phyloP scores from a whole-genome alignment of 2,113 vertebrate species.

The Anarhynchus alexandrinus region DNA sequence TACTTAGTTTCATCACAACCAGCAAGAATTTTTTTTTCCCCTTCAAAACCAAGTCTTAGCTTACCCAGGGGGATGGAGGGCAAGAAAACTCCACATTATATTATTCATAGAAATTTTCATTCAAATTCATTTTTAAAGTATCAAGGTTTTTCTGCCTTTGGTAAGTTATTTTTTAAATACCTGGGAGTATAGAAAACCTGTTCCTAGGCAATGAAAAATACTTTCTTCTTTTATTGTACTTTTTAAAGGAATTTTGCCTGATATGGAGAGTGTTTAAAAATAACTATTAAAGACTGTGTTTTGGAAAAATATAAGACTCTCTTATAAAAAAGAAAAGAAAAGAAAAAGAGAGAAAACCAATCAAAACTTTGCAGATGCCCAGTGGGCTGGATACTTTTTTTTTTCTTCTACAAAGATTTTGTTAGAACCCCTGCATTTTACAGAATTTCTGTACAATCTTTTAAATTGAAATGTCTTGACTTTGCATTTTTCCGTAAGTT shows the following conservation, averaged over 20 bases:
- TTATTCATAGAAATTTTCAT: no score
- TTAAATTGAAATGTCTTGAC: background rate
- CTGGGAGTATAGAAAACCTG: background rate
- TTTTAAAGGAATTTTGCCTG: conserved; percentile 2
- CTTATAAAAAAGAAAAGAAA: background rate
- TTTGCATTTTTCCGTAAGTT: background rate
- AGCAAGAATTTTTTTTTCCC: background rate
- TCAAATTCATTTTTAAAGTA: conserved; percentile 19
- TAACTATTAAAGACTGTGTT: background rate
- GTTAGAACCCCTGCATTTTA: background rate
- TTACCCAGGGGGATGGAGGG: background rate
- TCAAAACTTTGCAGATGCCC: background rate
- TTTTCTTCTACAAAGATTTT: background rate
- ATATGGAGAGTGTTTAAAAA: background rate
- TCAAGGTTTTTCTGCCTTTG: conserved; percentile 40
- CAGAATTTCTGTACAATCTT: background rate
- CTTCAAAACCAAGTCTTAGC: background rate
- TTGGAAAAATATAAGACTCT: background rate
- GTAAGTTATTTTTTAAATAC: conserved; percentile 31
- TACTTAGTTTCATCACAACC: background rate
- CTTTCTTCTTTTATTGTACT: conserved; percentile 4
- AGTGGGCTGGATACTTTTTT: background rate
- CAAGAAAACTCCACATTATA: background rate
- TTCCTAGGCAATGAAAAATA: conserved; percentile 23
- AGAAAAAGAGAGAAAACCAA: background rate